Evolutionary conservation across 2,888 invertebrate species (phyloP).

Genomic region (Chaitophorus viminalis): DNA sequence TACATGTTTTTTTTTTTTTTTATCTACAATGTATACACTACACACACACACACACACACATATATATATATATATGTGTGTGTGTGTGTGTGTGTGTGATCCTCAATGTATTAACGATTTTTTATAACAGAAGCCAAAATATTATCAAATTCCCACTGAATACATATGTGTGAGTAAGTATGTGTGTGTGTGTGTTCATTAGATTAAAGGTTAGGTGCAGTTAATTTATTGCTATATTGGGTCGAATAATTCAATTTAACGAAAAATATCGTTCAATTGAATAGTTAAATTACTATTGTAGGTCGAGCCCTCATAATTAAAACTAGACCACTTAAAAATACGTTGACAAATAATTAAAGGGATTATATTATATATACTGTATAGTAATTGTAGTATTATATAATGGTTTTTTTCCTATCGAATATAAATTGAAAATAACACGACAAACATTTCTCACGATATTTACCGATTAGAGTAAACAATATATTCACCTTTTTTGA

Average conservation of each 20-base stretch:
- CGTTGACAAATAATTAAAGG: slow-evolving; percentile 3
- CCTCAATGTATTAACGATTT: background rate
- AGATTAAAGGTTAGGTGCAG: background rate
- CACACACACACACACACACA: too few relatives aligned
- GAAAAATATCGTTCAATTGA: background rate
- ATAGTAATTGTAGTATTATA: too few relatives aligned
- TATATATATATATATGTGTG: too few relatives aligned
- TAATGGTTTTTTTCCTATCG: background rate
- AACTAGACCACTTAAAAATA: background rate
- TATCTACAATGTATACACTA: background rate
- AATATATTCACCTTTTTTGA: background rate
- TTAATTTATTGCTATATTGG: background rate
- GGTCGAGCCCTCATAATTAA: slow-evolving; percentile 6
- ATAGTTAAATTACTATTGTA: slow-evolving; percentile 5
- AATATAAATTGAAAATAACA: background rate
- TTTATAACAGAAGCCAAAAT: background rate
- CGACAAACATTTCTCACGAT: slow-evolving; percentile 20
- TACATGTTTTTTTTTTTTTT: background rate
- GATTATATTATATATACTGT: background rate
- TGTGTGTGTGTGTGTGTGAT: background rate
- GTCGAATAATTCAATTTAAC: slow-evolving; percentile 7
- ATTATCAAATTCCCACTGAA: background rate
- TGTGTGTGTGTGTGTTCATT: too few relatives aligned
- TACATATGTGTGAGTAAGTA: background rate
- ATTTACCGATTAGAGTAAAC: background rate